Percentiles rank a stretch among this genome's conserved stretches.
Evolutionary conservation across 2,797 vertebrate genomes (phyloP).

Genomic region (Spinibarbus caldwelli): DNA sequence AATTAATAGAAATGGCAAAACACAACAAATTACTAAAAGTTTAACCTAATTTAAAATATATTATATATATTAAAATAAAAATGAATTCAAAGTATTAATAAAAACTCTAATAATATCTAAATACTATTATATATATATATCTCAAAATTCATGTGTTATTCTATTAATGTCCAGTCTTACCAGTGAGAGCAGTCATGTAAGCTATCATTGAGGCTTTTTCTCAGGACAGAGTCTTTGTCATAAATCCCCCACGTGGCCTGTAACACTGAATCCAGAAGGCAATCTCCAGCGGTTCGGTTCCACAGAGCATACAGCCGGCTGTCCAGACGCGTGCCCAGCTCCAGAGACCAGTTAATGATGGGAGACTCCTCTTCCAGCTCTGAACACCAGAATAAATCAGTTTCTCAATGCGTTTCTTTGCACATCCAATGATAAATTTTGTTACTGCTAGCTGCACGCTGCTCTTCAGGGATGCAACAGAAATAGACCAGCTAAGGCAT

Average conservation of each 20-base stretch:
- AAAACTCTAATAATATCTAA: too few relatives aligned
- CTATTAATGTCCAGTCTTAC: slow-evolving; percentile 73
- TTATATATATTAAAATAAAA: not conserved
- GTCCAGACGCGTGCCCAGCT: slow-evolving; percentile 92
- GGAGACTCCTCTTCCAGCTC: slow-evolving; percentile 97
- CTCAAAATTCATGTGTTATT: not conserved
- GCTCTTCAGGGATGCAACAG: slow-evolving; percentile 1
- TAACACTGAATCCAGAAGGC: slow-evolving; percentile 95
- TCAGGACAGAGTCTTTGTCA: slow-evolving; percentile 97
- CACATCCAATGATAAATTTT: not conserved
- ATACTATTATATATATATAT: too few relatives aligned
- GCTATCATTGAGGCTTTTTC: slow-evolving; percentile 97
- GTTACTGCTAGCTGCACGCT: not conserved
- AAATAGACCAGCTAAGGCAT: slow-evolving; percentile 18
- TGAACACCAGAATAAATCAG: slow-evolving; percentile 59
- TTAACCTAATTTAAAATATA: not conserved
- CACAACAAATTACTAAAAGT: not conserved
- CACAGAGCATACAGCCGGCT: slow-evolving; percentile 96
- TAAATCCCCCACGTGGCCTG: slow-evolving; percentile 99
- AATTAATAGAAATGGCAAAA: not conserved
- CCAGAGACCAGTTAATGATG: slow-evolving; percentile 98
- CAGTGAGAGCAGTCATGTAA: slow-evolving; percentile 98
- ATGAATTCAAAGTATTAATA: too few relatives aligned
- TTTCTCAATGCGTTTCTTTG: not conserved
- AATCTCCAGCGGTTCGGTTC: slow-evolving; percentile 98